Evolutionary conservation across 1,140 invertebrate species (phyloP).

Genomic region (Phocides pigmalion): DNA sequence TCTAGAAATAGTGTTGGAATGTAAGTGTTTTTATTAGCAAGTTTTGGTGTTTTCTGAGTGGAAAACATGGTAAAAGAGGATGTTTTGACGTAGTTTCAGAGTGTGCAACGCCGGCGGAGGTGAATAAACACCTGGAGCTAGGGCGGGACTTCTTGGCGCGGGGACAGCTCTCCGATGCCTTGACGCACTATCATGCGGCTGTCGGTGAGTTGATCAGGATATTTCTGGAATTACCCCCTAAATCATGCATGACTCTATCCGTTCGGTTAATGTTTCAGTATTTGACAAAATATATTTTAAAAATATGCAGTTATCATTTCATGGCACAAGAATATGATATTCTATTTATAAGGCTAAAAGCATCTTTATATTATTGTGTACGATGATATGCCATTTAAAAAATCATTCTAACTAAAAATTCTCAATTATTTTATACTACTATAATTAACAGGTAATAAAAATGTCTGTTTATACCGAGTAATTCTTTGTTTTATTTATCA

Average conservation of each 20-base stretch:
- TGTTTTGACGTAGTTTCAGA: slow-evolving; percentile 84
- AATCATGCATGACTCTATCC: background rate
- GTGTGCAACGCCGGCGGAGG: slow-evolving; percentile 88
- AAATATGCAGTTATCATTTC: too few relatives aligned
- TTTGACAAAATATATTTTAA: too few relatives aligned
- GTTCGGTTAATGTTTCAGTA: background rate
- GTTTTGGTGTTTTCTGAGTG: slow-evolving; percentile 42
- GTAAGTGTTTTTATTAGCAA: slow-evolving; percentile 56
- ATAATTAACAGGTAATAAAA: too few relatives aligned
- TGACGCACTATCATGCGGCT: slow-evolving; percentile 98
- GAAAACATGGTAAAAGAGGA: slow-evolving; percentile 15
- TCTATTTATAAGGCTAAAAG: too few relatives aligned
- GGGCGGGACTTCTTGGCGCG: slow-evolving; percentile 95
- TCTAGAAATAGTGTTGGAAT: slow-evolving; percentile 80
- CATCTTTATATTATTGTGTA: too few relatives aligned
- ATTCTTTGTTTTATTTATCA: background rate
- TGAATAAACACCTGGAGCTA: slow-evolving; percentile 96
- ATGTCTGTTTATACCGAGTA: background rate
- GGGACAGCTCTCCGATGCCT: slow-evolving; percentile 97
- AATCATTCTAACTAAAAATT: too few relatives aligned
- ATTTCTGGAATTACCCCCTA: slow-evolving; percentile 17
- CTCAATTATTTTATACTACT: too few relatives aligned
- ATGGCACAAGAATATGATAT: too few relatives aligned
- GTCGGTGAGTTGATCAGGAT: slow-evolving; percentile 89
- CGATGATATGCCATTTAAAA: too few relatives aligned